Conservation (phyloP, 2,113 vertebrate genomes). For the Prionailurus bengalensis region DNA sequence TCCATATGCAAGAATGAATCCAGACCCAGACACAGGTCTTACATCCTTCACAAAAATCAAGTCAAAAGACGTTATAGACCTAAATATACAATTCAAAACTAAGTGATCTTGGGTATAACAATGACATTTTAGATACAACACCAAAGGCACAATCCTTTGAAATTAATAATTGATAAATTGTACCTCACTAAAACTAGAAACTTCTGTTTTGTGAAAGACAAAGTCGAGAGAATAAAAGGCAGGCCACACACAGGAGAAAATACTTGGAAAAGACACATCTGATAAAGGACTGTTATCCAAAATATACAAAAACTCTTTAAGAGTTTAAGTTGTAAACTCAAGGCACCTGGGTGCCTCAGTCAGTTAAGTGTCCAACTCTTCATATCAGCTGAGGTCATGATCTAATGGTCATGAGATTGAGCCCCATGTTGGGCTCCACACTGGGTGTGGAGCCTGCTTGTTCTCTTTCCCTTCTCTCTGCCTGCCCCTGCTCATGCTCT, state of each 20-base stretch:
- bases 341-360: neutral
- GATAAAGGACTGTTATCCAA: neutral
- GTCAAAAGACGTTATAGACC: neutral
- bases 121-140: neutral
- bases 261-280: neutral
- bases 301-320: neutral
- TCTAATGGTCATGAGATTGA: neutral
- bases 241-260: neutral
- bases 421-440: neutral
- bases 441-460: neutral
- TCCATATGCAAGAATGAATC: neutral
- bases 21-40: neutral
- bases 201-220: neutral
- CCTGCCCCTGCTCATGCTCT: neutral
- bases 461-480: neutral
- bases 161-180: neutral
- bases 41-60: neutral
- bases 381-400: neutral
- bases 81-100: neutral
- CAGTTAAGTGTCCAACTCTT: too few species aligned
- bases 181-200: constrained; percentile 1
- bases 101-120: neutral
- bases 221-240: neutral
- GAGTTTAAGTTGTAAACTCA: neutral
- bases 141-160: neutral